Base-by-base conservation (phyloP, 2,113 vertebrate genomes). In the Oryzias melastigma region DNA sequence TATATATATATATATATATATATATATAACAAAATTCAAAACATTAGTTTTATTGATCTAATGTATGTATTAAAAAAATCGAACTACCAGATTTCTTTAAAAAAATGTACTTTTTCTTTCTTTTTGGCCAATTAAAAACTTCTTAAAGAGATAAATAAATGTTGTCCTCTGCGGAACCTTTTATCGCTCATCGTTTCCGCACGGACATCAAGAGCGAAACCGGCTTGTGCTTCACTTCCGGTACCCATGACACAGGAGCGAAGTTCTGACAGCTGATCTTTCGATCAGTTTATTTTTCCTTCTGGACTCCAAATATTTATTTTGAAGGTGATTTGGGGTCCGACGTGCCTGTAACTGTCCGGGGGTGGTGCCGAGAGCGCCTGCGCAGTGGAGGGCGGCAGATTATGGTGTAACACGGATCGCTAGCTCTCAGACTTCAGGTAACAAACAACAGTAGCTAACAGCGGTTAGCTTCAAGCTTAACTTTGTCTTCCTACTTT, bases 321-420 rank as follows among this genome's bases (percentile, higher is more conserved):
- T 55, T 18, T 14, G 6, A 20, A 16, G 40, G 51, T 18, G 15
- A 61, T 58, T 22, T 15, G 1, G 44, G 27, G 52, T 25, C 47
- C 61, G 70, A 62, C 42, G 25, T 4, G 52, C 5, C 67, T 65
- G 51, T 22, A 4, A 0, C 48, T 6, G n/a, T 7, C 52, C 47
- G 27, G 52, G 16, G 20, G 64, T 61, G 59, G 66, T 47, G 24
- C 55, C 51, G 64, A 19, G 59, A 6, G 35, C 52, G 52, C 22
- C 35, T 62, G 62, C 41, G 7, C 62, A 42, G 48, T 70, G 55
- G 78, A 75, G 70, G 42, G 45, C 65, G 7, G 63, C 62, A 59
- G 81, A 85, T 60, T 81, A 92, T 91, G 90, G 71, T 90, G 86
- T 90, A 87, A 82, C 78, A 74, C 61, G 65, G 82, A 85, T 69